Conservation (phyloP, 2,797 vertebrate species). For the Podarcis siculus region DNA sequence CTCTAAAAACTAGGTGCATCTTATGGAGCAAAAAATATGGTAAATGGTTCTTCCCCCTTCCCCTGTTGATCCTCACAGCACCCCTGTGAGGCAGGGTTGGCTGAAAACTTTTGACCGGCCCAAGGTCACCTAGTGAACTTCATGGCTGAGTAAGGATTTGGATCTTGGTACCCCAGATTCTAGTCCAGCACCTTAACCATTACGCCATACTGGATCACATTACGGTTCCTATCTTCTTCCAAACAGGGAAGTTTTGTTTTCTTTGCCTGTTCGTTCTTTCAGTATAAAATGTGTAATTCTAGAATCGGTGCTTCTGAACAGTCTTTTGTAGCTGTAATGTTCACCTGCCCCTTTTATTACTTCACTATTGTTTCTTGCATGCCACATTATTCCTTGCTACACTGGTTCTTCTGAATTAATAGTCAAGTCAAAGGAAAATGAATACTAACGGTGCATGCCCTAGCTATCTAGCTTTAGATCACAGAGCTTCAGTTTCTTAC, state of each 20-base stretch:
- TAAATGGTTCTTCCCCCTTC: no score
- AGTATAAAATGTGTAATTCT: conserved; percentile 21
- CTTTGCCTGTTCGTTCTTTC: neutral
- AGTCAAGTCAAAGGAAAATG: conserved; percentile 41
- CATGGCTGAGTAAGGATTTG: no score
- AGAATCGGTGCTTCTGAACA: conserved; percentile 30
- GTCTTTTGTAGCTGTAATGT: conserved; percentile 12
- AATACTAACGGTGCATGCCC: neutral
- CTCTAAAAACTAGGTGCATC: no score
- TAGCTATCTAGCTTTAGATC: conserved; percentile 30
- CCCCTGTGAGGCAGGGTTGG: no score
- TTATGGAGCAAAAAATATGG: no score
- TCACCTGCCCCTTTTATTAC: conserved; percentile 30
- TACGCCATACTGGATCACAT: no score
- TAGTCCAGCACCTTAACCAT: no score
- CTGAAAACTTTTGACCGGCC: no score
- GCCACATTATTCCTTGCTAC: conserved; percentile 35
- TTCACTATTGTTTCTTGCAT: conserved; percentile 18
- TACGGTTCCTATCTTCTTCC: neutral
- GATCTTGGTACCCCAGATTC: no score
- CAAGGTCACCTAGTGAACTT: no score
- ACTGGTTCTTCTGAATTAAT: conserved; percentile 43
- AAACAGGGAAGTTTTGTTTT: neutral
- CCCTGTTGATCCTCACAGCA: no score
- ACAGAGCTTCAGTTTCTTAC: neutral